Conservation (phyloP, 2,888 invertebrate species). For the Nudaria mundana region DNA sequence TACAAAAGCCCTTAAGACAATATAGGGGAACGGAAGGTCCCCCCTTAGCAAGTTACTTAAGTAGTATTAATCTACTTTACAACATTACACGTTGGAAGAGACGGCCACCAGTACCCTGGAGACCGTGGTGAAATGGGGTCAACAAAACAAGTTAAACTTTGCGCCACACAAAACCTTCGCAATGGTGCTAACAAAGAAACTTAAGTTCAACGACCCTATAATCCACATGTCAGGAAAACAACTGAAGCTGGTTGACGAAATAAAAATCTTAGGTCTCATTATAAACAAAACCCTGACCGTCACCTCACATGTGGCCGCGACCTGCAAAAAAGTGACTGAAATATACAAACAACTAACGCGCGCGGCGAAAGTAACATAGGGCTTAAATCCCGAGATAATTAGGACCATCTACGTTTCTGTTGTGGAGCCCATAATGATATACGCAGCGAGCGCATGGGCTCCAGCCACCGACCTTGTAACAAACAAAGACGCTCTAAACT, state of each 20-base stretch:
- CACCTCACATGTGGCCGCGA: not conserved
- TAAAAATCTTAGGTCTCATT: too few species aligned
- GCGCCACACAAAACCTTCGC: constrained; percentile 5
- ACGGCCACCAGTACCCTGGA: not conserved
- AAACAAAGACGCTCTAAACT: not conserved
- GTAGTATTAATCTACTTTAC: too few species aligned
- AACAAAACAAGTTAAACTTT: not conserved
- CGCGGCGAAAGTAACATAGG: constrained; percentile 4
- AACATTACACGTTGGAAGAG: too few species aligned
- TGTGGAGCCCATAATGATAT: not conserved
- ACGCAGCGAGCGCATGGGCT: constrained; percentile 1
- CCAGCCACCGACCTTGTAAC: not conserved
- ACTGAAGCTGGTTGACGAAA: constrained; percentile 3
- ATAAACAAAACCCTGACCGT: constrained; percentile 8
- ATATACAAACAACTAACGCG: constrained; percentile 2
- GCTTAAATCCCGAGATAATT: constrained; percentile 1
- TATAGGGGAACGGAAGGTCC: too few species aligned
- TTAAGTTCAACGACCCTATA: constrained; percentile 1
- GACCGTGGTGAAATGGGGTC: constrained; percentile 1
- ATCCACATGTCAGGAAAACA: constrained; percentile 3
- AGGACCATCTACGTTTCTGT: constrained; percentile 3
- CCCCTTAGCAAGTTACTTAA: too few species aligned
- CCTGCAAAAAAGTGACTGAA: not conserved
- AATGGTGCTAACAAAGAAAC: constrained; percentile 4
- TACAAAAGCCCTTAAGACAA: too few species aligned